Conservation (phyloP, 2,113 vertebrate species). For the Clarias magur region DNA sequence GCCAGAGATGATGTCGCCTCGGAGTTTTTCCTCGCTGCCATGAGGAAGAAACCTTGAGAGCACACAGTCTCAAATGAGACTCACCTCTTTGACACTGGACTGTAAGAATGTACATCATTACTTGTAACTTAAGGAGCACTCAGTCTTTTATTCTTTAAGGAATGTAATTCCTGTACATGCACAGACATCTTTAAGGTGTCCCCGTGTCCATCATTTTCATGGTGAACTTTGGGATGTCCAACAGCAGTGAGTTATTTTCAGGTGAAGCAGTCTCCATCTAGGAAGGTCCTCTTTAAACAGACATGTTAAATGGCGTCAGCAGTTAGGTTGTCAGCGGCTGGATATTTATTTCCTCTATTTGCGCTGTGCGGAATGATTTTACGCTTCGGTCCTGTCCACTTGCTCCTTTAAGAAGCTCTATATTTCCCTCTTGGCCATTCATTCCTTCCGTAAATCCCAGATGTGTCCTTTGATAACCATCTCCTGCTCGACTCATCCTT, state of each 20-base stretch:
- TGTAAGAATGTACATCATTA: neutral
- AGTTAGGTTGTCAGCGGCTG: neutral
- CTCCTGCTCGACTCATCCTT: constrained; percentile 2
- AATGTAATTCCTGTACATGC: neutral
- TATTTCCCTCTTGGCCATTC: neutral
- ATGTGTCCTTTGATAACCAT: constrained; percentile 24
- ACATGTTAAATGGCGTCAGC: neutral
- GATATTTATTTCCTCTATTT: neutral
- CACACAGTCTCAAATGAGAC: neutral
- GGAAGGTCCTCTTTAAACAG: neutral
- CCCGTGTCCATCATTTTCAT: neutral
- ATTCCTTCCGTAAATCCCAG: constrained; percentile 1
- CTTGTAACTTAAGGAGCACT: neutral
- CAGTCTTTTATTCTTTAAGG: no score
- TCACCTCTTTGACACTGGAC: neutral
- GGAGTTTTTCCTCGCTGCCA: no score
- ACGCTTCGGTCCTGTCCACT: constrained; percentile 1
- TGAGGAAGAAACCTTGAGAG: neutral
- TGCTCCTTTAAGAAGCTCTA: neutral
- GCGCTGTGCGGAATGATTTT: neutral
- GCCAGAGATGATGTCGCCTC: neutral
- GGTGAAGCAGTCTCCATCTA: neutral
- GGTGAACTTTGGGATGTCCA: neutral
- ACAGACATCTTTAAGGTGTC: neutral
- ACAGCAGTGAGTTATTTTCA: neutral